Conservation (phyloP, 2,888 invertebrate genomes). For the Patella caerulea region DNA sequence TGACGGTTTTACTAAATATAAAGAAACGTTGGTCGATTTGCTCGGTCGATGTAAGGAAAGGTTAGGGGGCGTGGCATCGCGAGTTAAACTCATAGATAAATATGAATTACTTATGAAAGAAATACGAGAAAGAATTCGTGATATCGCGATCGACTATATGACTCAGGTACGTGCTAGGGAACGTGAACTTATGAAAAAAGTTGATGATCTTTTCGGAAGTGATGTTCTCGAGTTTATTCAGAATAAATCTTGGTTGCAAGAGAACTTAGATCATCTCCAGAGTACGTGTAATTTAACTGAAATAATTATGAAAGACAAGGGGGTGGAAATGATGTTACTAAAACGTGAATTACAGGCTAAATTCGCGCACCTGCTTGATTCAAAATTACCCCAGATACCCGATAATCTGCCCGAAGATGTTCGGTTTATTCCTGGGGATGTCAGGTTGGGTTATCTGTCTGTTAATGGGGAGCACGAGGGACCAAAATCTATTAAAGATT, state of each 20-base stretch:
- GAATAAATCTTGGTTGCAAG: conserved; percentile 61
- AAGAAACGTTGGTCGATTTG: conserved; percentile 45
- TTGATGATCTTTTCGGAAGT: conserved; percentile 61
- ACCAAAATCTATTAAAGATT: neutral
- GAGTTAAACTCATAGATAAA: conserved; percentile 61
- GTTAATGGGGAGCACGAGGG: conserved; percentile 10
- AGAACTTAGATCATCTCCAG: conserved; percentile 62
- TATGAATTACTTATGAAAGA: conserved; percentile 65
- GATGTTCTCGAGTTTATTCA: conserved; percentile 60
- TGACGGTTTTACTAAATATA: conserved; percentile 66
- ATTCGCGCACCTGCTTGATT: conserved; percentile 58
- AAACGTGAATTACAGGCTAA: conserved; percentile 68
- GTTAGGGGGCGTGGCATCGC: conserved; percentile 50
- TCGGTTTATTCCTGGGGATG: conserved; percentile 62
- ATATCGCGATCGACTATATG: conserved; percentile 52
- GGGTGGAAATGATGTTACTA: conserved; percentile 68
- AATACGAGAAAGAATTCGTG: conserved; percentile 66
- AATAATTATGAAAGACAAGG: conserved; percentile 66
- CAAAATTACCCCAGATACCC: conserved; percentile 50
- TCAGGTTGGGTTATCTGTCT: conserved; percentile 56
- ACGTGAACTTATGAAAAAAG: conserved; percentile 59
- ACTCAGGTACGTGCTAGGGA: conserved; percentile 56
- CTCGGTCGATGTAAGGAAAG: conserved; percentile 54
- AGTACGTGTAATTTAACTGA: conserved; percentile 65
- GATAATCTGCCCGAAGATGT: conserved; percentile 49